Percentiles rank a stretch among this genome's conserved stretches.
phyloP scores from a whole-genome alignment of 2,888 invertebrate genomes.

The Hypomecis atomaria region DNA sequence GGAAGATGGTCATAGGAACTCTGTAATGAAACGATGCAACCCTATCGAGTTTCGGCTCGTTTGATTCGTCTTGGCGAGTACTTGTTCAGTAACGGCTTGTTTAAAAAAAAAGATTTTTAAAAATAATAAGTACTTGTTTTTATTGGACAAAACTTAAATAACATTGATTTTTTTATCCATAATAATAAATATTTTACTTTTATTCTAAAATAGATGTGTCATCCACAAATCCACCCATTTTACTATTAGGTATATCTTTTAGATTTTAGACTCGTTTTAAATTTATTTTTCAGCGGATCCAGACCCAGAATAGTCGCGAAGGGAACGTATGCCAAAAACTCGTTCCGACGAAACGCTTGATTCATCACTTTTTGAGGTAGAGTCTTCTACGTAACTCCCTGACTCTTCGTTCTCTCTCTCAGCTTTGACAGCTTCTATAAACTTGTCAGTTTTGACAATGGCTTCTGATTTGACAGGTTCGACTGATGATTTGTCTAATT shows the following conservation, averaged over 20 bases:
- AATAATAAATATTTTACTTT: no score
- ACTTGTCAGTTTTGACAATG: not conserved
- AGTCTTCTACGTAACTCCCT: not conserved
- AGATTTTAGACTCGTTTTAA: not conserved
- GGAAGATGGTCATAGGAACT: no score
- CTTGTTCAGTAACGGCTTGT: no score
- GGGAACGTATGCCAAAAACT: not conserved
- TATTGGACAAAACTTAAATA: no score
- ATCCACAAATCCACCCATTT: not conserved
- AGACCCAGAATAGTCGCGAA: constrained; percentile 3
- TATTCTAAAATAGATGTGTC: no score
- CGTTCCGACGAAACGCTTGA: constrained; percentile 6
- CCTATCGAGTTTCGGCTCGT: no score
- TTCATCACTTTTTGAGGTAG: constrained; percentile 10
- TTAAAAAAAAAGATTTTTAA: no score
- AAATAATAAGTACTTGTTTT: no score
- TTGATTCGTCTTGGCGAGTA: no score
- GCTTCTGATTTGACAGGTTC: not conserved
- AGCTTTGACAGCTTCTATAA: constrained; percentile 1
- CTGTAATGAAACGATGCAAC: no score
- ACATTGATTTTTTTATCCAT: no score
- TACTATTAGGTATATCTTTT: not conserved
- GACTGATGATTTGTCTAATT: not conserved
- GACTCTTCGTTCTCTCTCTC: constrained; percentile 10
- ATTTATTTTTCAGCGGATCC: not conserved